These are phyloP conservation scores for Spodoptera littoralis DNA, from an alignment of 2,888 invertebrate genomes.

Conservation along the genomic window DNA sequence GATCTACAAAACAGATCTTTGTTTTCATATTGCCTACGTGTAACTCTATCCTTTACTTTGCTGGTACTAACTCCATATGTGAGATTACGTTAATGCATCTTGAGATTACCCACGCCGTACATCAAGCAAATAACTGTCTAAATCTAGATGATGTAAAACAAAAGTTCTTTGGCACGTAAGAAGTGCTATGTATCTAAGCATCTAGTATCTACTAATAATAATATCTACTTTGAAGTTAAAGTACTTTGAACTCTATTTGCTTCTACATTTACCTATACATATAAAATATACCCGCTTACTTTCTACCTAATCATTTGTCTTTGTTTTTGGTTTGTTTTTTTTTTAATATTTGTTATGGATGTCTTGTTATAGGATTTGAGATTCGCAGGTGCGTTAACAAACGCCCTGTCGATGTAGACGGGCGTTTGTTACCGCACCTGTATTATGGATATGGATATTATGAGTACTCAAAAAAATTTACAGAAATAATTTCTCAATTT, in stretches of 20 bases:
- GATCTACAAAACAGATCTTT: neutral
- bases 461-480: too few species aligned
- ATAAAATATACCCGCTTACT: neutral
- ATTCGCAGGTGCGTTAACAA: too few species aligned
- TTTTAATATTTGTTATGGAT: too few species aligned
- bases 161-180: slow-evolving; percentile 19
- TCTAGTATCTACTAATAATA: slow-evolving; percentile 19
- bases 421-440: too few species aligned
- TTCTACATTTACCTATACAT: slow-evolving; percentile 5
- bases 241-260: neutral
- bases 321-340: too few species aligned
- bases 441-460: too few species aligned
- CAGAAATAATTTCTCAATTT: too few species aligned
- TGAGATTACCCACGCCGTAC: slow-evolving; percentile 66
- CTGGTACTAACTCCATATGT: slow-evolving; percentile 22
- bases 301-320: too few species aligned
- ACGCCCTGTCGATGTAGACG: too few species aligned
- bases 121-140: slow-evolving; percentile 46
- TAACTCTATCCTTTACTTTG: slow-evolving; percentile 20
- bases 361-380: too few species aligned
- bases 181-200: neutral
- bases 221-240: slow-evolving; percentile 27
- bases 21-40: neutral
- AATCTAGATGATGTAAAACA: slow-evolving; percentile 52
- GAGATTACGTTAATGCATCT: slow-evolving; percentile 61